Evolutionary conservation across 2,888 invertebrate genomes (phyloP).

Genomic region (Agrotis exclamationis): DNA sequence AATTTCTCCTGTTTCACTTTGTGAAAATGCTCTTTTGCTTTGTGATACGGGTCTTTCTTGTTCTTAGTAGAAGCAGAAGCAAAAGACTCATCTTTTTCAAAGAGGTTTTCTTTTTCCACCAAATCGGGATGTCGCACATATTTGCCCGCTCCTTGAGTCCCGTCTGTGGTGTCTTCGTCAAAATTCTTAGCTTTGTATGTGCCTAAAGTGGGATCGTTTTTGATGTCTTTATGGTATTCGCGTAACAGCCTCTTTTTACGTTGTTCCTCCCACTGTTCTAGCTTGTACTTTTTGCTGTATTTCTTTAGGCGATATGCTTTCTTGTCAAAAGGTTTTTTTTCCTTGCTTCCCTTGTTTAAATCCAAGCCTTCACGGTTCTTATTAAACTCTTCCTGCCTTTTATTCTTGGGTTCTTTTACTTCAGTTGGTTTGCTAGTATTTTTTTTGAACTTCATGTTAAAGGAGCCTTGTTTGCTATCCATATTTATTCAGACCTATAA

Average conservation of each 20-base stretch:
- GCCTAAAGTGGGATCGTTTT: constrained; percentile 84
- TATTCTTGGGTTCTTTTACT: constrained; percentile 56
- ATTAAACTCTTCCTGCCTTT: constrained; percentile 78
- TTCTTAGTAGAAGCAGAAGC: constrained; percentile 59
- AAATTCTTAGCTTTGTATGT: constrained; percentile 88
- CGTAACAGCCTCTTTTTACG: constrained; percentile 91
- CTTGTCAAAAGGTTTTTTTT: constrained; percentile 93
- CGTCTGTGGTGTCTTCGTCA: constrained; percentile 85
- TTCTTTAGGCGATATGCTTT: constrained; percentile 92
- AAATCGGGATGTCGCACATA: constrained; percentile 87
- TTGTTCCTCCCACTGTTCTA: constrained; percentile 93
- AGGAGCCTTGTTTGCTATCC: constrained; percentile 82
- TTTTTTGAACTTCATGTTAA: constrained; percentile 80
- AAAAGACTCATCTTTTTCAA: constrained; percentile 70
- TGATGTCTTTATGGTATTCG: constrained; percentile 91
- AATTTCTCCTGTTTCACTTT: constrained; percentile 91
- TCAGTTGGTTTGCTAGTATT: constrained; percentile 47
- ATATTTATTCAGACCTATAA: constrained; percentile 86
- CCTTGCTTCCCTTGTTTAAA: constrained; percentile 63
- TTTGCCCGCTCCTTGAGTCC: constrained; percentile 73
- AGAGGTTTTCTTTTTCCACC: constrained; percentile 71
- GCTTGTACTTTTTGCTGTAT: constrained; percentile 93
- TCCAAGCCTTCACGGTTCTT: constrained; percentile 70
- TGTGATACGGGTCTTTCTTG: constrained; percentile 85
- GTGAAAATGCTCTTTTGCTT: constrained; percentile 90